These are phyloP conservation scores for Phalanger gymnotis DNA, from an alignment of 2,797 vertebrate genomes.

Conservation along the genomic window DNA sequence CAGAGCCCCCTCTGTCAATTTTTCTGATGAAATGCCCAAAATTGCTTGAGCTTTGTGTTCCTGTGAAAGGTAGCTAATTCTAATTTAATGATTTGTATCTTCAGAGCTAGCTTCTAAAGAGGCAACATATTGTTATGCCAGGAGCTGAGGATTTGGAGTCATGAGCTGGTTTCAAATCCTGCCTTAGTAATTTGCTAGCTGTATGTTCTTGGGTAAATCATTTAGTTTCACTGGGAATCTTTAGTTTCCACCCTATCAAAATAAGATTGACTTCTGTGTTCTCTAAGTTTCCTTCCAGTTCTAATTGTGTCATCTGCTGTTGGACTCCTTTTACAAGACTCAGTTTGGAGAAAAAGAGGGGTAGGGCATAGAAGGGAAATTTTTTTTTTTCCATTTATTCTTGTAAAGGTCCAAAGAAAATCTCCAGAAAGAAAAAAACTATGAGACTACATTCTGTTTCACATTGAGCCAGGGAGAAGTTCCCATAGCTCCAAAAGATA, in stretches of 20 bases:
- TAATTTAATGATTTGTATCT: background rate
- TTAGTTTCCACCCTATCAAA: background rate
- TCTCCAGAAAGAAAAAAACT: background rate
- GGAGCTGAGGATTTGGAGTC: background rate
- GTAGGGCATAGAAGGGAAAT: background rate
- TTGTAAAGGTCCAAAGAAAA: background rate
- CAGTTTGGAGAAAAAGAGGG: background rate
- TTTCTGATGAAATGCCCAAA: background rate
- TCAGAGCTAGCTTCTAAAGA: background rate
- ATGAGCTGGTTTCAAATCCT: background rate
- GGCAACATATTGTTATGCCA: background rate
- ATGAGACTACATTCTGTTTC: background rate
- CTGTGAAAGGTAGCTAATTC: background rate
- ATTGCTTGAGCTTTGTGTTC: background rate
- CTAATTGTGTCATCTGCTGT: background rate
- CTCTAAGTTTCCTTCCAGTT: background rate
- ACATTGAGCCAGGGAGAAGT: background rate
- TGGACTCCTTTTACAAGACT: background rate
- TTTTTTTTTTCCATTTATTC: background rate
- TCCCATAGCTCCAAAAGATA: background rate
- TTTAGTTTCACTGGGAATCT: background rate
- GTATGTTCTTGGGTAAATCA: background rate
- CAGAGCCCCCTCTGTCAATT: background rate
- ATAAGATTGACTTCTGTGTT: background rate
- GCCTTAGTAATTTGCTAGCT: background rate